Base-by-base conservation (phyloP, 2,888 invertebrate species). In the Drosophila lutescens region DNA sequence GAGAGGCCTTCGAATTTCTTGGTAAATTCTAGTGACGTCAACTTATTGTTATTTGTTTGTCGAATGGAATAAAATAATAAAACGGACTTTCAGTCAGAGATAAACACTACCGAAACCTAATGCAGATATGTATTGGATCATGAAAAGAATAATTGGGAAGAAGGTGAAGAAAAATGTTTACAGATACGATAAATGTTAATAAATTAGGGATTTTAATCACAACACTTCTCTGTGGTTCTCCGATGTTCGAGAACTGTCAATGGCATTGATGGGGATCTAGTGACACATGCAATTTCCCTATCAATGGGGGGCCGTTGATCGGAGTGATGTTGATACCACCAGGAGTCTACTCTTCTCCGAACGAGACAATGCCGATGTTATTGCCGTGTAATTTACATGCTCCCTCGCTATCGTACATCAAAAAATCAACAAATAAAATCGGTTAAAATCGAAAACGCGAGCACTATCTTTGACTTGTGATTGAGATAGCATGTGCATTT, bases 361-460 rank as follows among this genome's bases (percentile, higher is more conserved):
- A 44, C 41, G 32, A 60, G 58, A 55, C 51, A 54, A 34, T 43
- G 62, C 60, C 65, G 53, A 82, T 86, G 83, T 68, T 74, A 78
- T 80, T 82, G 86, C 49, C 74, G 84, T 83, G 83, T 83, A 83
- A 83, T 86, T 83, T 83, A 83, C 83, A 83, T 88, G 83, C 86
- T 68, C n/a, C 30, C 30, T 50, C 60, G 65, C 49, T 88, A 86
- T 86, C 88, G 74, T 69, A 58, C 57, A 63, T 60, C 77, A 47
- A 40, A 68, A 70, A 49, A 61, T 55, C 72, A 57, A 49, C 61
- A 17, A 41, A 9, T 8, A n/a, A n/a, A 41, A 44, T 23, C 15
- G 2, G 26, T 26, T 1, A 26, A 26, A 26, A 26, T 26, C 26
- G 26, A 26, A 26, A 26, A 26, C 26, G 40, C 17, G 10, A 6